phyloP scores from a whole-genome alignment of 2,113 vertebrate species.

The Dromiciops gliroides region DNA sequence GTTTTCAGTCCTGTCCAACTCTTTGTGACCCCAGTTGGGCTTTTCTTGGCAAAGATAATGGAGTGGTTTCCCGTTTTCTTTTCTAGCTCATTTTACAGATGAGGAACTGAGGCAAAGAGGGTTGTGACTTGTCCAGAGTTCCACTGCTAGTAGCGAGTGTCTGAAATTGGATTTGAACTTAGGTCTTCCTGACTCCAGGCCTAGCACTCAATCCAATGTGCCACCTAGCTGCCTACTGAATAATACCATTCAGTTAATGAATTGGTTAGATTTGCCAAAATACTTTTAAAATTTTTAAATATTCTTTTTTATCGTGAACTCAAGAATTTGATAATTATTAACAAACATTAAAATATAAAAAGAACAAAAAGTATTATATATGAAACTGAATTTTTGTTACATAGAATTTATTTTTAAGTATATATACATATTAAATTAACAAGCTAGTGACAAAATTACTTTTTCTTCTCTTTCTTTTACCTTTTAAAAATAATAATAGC shows the following conservation, averaged over 20 bases:
- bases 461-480: background rate
- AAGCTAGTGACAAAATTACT: background rate
- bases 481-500: background rate
- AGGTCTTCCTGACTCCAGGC: slow-evolving; percentile 12
- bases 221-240: background rate
- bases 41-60: background rate
- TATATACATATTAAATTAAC: background rate
- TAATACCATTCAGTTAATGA: background rate
- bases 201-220: background rate
- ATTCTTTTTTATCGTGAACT: background rate
- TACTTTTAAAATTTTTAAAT: background rate
- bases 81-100: background rate
- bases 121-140: background rate
- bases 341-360: background rate
- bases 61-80: background rate
- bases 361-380: background rate
- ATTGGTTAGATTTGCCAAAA: background rate
- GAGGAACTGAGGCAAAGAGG: background rate
- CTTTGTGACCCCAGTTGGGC: background rate
- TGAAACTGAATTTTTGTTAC: background rate
- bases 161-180: background rate
- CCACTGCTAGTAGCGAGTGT: background rate
- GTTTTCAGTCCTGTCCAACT: background rate
- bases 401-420: background rate
- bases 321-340: background rate